phyloP scores from a whole-genome alignment of 1,140 invertebrate genomes.

The Drosophila sproati region DNA sequence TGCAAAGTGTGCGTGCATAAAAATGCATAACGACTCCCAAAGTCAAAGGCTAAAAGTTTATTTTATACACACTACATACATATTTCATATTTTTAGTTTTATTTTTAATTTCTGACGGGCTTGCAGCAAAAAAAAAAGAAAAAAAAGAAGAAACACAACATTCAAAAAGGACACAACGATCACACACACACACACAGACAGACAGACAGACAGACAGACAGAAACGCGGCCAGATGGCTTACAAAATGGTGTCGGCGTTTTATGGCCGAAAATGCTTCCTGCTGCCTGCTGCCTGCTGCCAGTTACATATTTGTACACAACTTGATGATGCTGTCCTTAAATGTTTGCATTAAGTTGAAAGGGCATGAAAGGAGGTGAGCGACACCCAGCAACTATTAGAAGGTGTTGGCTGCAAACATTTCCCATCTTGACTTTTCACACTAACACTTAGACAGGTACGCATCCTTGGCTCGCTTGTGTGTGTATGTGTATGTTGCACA shows the following conservation, averaged over 20 bases:
- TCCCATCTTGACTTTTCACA: constrained; percentile 56
- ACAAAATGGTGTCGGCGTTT: constrained; percentile 70
- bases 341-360: too few relatives aligned
- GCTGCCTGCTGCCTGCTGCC: too few relatives aligned
- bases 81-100: background rate
- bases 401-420: constrained; percentile 74
- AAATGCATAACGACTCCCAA: constrained; percentile 73
- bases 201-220: background rate
- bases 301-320: too few relatives aligned
- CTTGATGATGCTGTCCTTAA: too few relatives aligned
- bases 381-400: constrained; percentile 55
- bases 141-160: constrained; percentile 23
- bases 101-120: constrained; percentile 59
- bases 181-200: constrained; percentile 27
- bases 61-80: constrained; percentile 55
- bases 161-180: constrained; percentile 9
- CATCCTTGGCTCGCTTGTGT: background rate
- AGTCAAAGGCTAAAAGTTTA: constrained; percentile 76
- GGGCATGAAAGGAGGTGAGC: background rate
- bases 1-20: constrained; percentile 58
- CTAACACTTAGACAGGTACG: background rate
- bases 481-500: constrained; percentile 41
- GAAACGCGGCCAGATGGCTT: constrained; percentile 7
- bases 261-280: too few relatives aligned
- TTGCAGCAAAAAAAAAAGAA: constrained; percentile 16